Conservation (phyloP, 92 coral and sea anemone genomes). For the Epizoanthus illoricatus region DNA sequence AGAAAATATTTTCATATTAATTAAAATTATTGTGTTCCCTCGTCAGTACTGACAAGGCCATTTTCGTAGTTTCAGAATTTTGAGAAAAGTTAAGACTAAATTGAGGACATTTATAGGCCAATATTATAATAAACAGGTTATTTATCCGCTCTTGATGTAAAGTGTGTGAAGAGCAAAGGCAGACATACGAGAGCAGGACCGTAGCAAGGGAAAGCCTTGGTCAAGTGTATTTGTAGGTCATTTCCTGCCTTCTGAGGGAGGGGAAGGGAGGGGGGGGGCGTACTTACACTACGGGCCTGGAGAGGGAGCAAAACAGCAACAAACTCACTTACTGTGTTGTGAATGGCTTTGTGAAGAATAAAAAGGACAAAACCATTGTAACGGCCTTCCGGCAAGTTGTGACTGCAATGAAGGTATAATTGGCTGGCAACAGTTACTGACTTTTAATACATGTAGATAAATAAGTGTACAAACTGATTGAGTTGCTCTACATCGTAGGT, state of each 20-base stretch:
- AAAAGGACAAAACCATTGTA: constrained; percentile 89
- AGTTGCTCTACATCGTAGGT: neutral
- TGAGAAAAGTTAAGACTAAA: neutral
- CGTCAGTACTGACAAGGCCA: no score
- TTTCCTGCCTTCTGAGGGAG: no score
- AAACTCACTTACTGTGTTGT: constrained; percentile 85
- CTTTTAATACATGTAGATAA: neutral
- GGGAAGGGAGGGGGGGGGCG: no score
- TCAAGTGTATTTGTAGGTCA: no score
- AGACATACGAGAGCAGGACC: neutral
- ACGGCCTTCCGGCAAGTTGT: constrained; percentile 97
- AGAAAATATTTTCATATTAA: neutral
- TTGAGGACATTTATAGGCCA: neutral
- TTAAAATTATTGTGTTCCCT: neutral
- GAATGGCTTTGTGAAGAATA: constrained; percentile 95
- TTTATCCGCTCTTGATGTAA: neutral
- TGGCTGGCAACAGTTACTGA: neutral
- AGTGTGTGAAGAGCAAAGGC: neutral
- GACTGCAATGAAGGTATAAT: constrained; percentile 51
- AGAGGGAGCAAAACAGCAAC: neutral
- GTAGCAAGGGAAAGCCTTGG: no score
- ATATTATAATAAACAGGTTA: neutral
- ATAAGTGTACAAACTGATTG: neutral
- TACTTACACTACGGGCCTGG: no score
- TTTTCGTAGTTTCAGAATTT: neutral